phyloP scores from a whole-genome alignment of 2,113 vertebrate genomes.

The Telmatochromis sp. region DNA sequence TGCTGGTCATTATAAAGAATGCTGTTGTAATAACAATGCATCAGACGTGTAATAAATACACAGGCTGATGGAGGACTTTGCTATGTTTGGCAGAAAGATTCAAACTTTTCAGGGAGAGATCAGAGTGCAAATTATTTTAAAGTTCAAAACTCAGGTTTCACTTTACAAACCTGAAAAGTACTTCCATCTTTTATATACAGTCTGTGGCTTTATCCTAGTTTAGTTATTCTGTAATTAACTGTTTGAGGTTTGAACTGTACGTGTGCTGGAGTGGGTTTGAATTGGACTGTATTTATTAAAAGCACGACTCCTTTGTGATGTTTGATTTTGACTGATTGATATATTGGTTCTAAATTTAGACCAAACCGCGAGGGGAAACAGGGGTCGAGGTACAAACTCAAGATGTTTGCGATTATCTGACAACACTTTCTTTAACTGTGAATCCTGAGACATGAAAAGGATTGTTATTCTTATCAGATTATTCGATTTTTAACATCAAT shows the following conservation, averaged over 20 bases:
- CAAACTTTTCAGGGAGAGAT: background rate
- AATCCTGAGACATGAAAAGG: background rate
- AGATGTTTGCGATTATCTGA: background rate
- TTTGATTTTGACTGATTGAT: background rate
- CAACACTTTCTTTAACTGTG: background rate
- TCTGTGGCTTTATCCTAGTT: background rate
- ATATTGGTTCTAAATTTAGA: background rate
- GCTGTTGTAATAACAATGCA: background rate
- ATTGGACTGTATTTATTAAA: background rate
- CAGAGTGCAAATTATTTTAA: background rate
- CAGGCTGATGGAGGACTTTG: background rate
- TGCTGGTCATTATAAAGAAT: background rate
- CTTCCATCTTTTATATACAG: background rate
- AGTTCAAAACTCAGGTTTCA: background rate
- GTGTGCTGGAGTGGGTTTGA: background rate
- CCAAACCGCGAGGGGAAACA: fast-evolving
- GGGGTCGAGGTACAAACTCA: background rate
- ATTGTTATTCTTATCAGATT: background rate
- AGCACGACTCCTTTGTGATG: background rate
- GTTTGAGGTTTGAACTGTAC: background rate
- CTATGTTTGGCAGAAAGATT: background rate
- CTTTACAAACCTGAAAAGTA: background rate
- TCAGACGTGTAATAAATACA: background rate
- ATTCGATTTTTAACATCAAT: background rate
- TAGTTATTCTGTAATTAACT: background rate